Evolutionary conservation across 2,888 invertebrate species (phyloP).

Genomic region (Atethmia centrago): DNA sequence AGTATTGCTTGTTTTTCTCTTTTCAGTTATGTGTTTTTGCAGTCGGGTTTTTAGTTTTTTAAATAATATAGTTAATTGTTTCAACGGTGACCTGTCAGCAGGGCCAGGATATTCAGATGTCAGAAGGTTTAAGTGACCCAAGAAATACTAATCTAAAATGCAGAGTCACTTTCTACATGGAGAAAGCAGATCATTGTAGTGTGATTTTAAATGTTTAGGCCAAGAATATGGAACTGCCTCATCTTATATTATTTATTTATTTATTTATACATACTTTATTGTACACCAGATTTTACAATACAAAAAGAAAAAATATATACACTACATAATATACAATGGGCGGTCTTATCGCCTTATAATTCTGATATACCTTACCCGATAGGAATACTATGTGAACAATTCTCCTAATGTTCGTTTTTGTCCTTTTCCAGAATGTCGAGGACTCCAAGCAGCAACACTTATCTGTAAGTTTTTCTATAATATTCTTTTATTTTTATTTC

Average conservation of each 20-base stretch:
- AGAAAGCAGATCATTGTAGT: not conserved
- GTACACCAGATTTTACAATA: too few relatives aligned
- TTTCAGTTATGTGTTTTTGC: too few relatives aligned
- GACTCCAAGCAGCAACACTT: constrained; percentile 27
- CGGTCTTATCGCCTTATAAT: too few relatives aligned
- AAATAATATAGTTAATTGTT: too few relatives aligned
- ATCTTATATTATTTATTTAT: not conserved
- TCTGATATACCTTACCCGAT: not conserved
- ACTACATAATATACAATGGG: too few relatives aligned
- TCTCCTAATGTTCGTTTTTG: not conserved
- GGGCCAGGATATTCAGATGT: not conserved
- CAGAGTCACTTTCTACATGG: not conserved
- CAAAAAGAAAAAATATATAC: too few relatives aligned
- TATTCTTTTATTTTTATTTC: not conserved
- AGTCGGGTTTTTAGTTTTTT: too few relatives aligned
- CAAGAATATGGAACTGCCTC: not conserved
- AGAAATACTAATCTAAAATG: not conserved
- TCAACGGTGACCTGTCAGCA: not conserved
- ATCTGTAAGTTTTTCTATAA: constrained; percentile 47
- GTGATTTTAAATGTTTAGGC: not conserved
- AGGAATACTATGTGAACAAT: not conserved
- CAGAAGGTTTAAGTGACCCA: not conserved
- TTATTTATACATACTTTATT: too few relatives aligned
- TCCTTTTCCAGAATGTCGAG: constrained; percentile 49
- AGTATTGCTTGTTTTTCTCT: too few relatives aligned